Conservation (phyloP, 1,140 invertebrate genomes). For the Cephus cinctus region DNA sequence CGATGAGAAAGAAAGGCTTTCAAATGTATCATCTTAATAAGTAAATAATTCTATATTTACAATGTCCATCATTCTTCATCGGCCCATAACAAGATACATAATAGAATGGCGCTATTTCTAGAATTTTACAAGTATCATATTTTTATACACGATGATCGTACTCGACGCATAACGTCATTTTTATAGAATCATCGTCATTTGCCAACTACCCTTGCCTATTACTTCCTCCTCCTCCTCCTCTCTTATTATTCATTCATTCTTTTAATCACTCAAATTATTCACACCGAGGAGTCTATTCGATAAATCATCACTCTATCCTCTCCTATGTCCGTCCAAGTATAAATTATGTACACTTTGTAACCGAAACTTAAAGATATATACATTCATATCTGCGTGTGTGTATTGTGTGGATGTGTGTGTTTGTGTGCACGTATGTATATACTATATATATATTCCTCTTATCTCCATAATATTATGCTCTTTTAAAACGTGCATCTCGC, state of each 20-base stretch:
- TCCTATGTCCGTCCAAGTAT: conserved; percentile 35
- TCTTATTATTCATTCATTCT: no score
- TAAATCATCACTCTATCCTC: no score
- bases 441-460: conserved; percentile 14
- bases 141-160: conserved; percentile 42
- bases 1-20: conserved; percentile 15
- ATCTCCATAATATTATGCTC: conserved; percentile 20
- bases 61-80: conserved; percentile 43
- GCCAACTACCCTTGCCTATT: conserved; percentile 5
- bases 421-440: conserved; percentile 23
- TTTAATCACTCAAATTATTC: no score
- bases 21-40: conserved; percentile 42
- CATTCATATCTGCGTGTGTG: conserved; percentile 10
- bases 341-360: conserved; percentile 46
- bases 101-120: conserved; percentile 51
- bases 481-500: conserved; percentile 16
- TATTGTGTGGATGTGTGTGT: conserved; percentile 36
- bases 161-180: no score
- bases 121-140: conserved; percentile 50
- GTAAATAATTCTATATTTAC: conserved; percentile 58
- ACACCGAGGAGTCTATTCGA: no score
- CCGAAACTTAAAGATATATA: conserved; percentile 30
- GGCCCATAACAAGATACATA: conserved; percentile 52
- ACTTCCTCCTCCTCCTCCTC: no score
- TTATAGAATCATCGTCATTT: no score